A percentile compares a stretch with the other conserved stretches of the same genome.
Conservation (phyloP, 2,797 vertebrate genomes). For the Leuciscus waleckii region DNA sequence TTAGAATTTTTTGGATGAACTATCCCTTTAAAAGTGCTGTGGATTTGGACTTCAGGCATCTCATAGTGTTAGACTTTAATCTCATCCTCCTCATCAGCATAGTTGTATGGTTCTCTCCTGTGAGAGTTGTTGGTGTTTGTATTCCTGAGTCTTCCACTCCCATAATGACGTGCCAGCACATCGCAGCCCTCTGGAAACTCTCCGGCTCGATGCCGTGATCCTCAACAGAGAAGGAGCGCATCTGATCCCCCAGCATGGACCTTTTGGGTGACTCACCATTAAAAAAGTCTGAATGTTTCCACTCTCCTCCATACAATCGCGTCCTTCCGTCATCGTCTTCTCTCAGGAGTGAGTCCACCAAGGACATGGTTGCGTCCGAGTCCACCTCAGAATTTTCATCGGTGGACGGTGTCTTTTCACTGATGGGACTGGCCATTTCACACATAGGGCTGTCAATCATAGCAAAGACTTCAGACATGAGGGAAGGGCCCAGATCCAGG, state of each 20-base stretch:
- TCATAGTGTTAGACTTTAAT: slow-evolving; percentile 85
- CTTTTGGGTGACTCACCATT: slow-evolving; percentile 65
- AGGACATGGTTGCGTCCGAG: slow-evolving; percentile 70
- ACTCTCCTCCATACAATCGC: slow-evolving; percentile 67
- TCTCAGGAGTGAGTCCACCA: slow-evolving; percentile 77
- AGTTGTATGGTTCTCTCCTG: slow-evolving; percentile 80
- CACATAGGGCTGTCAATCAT: slow-evolving; percentile 83
- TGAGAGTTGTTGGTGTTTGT: slow-evolving; percentile 60
- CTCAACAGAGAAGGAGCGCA: slow-evolving; percentile 55
- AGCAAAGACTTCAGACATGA: slow-evolving; percentile 93
- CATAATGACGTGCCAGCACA: slow-evolving; percentile 79
- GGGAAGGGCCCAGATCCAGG: slow-evolving; percentile 94
- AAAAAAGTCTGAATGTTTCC: slow-evolving; percentile 67
- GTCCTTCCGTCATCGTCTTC: slow-evolving; percentile 73
- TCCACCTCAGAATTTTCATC: slow-evolving; percentile 72
- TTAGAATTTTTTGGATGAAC: neutral
- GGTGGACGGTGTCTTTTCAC: slow-evolving; percentile 65
- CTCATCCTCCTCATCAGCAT: slow-evolving; percentile 88
- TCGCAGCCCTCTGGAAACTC: slow-evolving; percentile 79
- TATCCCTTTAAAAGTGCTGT: slow-evolving; percentile 4
- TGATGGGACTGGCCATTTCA: slow-evolving; percentile 56
- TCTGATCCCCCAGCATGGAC: slow-evolving; percentile 57
- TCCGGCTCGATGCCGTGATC: slow-evolving; percentile 74
- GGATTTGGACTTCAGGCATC: neutral
- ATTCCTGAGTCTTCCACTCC: slow-evolving; percentile 63